A percentile compares a stretch with the other conserved stretches of the same genome.
These are phyloP conservation scores for Solenopsis invicta DNA, from an alignment of 1,140 invertebrate genomes.

Conservation along the genomic window DNA sequence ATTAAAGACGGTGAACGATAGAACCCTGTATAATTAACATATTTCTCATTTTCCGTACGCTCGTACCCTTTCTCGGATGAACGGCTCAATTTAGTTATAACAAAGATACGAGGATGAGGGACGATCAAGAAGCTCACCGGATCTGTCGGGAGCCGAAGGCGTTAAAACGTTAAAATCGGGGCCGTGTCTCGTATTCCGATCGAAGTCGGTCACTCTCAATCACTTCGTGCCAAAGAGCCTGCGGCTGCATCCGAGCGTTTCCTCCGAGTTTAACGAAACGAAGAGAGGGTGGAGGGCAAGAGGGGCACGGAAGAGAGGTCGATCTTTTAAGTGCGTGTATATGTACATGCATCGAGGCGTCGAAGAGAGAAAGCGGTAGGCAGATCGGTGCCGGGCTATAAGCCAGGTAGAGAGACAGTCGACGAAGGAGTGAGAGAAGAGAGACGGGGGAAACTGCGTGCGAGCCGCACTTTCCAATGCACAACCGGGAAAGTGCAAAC, in stretches of 20 bases:
- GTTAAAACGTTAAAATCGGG: constrained; percentile 51
- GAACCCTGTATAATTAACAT: constrained; percentile 12
- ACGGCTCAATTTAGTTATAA: constrained; percentile 54
- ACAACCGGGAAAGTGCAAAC: constrained; percentile 75
- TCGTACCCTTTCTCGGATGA: background rate
- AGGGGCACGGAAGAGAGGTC: constrained; percentile 37
- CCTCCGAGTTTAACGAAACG: constrained; percentile 72
- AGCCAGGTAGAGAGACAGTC: constrained; percentile 73
- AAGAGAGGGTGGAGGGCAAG: constrained; percentile 1
- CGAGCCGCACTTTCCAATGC: constrained; percentile 81
- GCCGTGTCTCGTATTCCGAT: constrained; percentile 50
- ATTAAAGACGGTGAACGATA: constrained; percentile 15
- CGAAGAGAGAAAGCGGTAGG: constrained; percentile 80
- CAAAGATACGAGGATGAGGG: constrained; percentile 38
- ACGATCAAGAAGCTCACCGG: constrained; percentile 36
- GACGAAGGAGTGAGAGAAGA: constrained; percentile 57
- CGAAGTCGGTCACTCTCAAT: constrained; percentile 63
- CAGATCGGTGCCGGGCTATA: constrained; percentile 79
- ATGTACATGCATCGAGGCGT: constrained; percentile 73
- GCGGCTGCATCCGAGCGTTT: constrained; percentile 60
- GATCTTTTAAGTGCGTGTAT: constrained; percentile 43
- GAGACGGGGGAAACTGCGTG: constrained; percentile 68
- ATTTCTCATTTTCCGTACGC: constrained; percentile 5
- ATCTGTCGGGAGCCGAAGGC: constrained; percentile 44
- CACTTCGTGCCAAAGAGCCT: constrained; percentile 55